phyloP scores from a whole-genome alignment of 2,113 vertebrate species.

The Podilymbus podiceps region DNA sequence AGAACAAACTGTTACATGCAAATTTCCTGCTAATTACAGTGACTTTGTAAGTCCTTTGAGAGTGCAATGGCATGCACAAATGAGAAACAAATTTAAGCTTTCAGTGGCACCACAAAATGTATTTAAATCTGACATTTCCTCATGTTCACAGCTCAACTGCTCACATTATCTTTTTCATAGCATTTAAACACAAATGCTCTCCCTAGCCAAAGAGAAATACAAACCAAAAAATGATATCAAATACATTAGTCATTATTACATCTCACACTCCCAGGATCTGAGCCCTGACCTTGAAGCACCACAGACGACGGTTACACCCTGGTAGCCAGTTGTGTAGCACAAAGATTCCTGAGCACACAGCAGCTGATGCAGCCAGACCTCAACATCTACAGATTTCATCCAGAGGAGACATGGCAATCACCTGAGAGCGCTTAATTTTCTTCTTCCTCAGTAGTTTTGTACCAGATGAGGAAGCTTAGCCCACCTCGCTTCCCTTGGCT shows the following conservation, averaged over 20 bases:
- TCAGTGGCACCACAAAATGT: not conserved
- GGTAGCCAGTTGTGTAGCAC: rapidly evolving
- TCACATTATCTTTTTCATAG: not conserved
- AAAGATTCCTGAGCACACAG: rapidly evolving
- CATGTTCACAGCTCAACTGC: not conserved
- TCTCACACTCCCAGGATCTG: too few relatives aligned
- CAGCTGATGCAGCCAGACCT: not conserved
- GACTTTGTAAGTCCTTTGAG: not conserved
- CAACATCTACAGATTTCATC: not conserved
- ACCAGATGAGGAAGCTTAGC: not conserved
- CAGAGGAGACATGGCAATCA: not conserved
- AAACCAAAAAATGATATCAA: not conserved
- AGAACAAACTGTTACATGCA: not conserved
- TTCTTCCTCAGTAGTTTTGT: not conserved
- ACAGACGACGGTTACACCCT: not conserved
- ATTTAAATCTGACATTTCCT: not conserved
- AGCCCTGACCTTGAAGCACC: not conserved
- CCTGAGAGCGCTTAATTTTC: not conserved
- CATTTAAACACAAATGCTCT: not conserved
- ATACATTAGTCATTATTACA: rapidly evolving
- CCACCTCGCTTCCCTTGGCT: not conserved
- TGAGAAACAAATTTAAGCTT: not conserved
- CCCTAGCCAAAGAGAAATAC: not conserved
- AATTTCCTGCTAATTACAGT: not conserved
- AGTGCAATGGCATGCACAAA: not conserved